A percentile compares a stretch with the other conserved stretches of the same genome.
Conservation (phyloP, 2,113 vertebrate species). For the Turdus rufiventris region DNA sequence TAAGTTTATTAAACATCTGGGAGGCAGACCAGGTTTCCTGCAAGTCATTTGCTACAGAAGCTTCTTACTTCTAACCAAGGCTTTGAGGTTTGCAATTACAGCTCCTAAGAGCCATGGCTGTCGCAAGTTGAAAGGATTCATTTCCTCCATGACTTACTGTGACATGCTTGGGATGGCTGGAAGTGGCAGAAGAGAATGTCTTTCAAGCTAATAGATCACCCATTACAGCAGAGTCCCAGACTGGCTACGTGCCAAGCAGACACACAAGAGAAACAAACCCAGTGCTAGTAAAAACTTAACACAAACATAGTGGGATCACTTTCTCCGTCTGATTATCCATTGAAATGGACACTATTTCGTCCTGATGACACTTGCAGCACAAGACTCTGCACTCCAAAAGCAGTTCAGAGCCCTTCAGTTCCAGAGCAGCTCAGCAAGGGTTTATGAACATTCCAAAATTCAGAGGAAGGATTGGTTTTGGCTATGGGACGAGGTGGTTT, state of each 20-base stretch:
- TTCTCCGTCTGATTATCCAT: background rate
- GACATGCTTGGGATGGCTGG: background rate
- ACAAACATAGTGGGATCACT: background rate
- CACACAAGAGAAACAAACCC: background rate
- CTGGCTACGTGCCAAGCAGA: background rate
- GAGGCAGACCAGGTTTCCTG: background rate
- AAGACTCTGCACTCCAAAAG: background rate
- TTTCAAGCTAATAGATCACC: background rate
- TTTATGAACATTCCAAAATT: background rate
- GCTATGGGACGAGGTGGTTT: background rate
- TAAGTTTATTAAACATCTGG: slow-evolving; percentile 38
- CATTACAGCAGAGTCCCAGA: background rate
- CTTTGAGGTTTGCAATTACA: background rate
- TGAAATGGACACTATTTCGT: background rate
- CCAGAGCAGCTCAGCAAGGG: background rate
- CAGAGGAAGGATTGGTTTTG: background rate
- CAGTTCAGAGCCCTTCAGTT: background rate
- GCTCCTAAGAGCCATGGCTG: background rate
- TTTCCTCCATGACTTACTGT: background rate
- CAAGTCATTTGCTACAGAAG: background rate
- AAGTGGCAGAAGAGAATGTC: background rate
- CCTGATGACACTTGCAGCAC: background rate
- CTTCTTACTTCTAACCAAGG: background rate
- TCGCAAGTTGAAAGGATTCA: background rate
- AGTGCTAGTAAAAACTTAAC: background rate